Base-by-base conservation (phyloP, 2,888 invertebrate species). In the Hymenopus coronatus region DNA sequence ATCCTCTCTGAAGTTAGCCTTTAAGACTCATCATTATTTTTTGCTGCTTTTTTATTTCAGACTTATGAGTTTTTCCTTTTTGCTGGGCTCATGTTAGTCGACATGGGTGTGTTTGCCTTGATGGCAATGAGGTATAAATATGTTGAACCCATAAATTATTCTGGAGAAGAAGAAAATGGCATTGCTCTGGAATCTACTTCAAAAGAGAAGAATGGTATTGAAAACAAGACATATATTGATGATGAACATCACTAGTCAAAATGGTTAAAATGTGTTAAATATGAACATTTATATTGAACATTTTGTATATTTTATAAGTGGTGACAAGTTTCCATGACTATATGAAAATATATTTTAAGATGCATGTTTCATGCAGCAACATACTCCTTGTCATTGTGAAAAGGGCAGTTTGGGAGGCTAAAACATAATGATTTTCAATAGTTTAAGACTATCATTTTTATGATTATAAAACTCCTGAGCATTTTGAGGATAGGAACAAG, bases 51-150 rank as follows among this genome's bases (percentile, higher is more conserved):
- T 27, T 83, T 33, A 9, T 85, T 88, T 27, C 85, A 98, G 97
- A 96, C 97, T 90, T 95, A 95, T 90, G 98, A 98, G 93, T 98
- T 98, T 93, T 96, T 97, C 93, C 94, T 98, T 84, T 99, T 98
- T 93, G 97, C 98, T 88, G 96, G 94, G 0, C 93, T 99, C 82
- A 98, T 99, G 98, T 92, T 96, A 70, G 92, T 96, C 1, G 98
- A 98, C 91, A 97, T 98, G 95, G 90, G 97, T 0, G 94, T 98
- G 70, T 99, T 99, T 92, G 95, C 96, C 33, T 92, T 96, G 8
- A 96, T 99, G 95, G 96, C 98, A 0, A 94, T 95, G 92, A 95
- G 95, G 91, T 99, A 98, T 93, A 96, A 95, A 91, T 97, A 97
- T 92, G 94, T 95, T 0, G 93, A 94, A 33, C 91, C 92, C 3